Base-by-base conservation (phyloP, 2,888 invertebrate species). In the Aphidoletes aphidimyza region DNA sequence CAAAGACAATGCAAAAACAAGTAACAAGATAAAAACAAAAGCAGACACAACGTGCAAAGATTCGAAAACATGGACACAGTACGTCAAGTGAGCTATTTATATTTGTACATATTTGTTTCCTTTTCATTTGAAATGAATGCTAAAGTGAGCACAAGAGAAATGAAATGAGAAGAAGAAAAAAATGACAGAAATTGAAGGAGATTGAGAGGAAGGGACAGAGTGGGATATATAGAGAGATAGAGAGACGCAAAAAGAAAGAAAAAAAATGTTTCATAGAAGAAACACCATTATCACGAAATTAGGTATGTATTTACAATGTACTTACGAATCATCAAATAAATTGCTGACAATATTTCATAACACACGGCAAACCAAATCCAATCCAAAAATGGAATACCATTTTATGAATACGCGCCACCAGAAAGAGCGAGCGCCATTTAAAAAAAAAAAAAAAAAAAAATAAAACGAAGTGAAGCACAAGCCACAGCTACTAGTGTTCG, bases 271-370 rank as follows among this genome's bases (percentile, higher is more conserved):
- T 54, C 54, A 26, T 5, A 54, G 54, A 54, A 54, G 26, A 54
- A 54, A 19, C 22, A 11, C 54, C 54, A 54, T 54, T 54, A 54
- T 54, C 54, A 54, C 54, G 26, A 54, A 54, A 54, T 54, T 54
- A 54, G 54, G 54, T 54, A 54, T 54, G 54, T 78, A 78, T 78
- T 78, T 78, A 36, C 36, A 36, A 78, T 36, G 36, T 78, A 36
- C 78, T 78, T 36, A 78, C 78, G 36, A 78, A 78, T 78, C 78
- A 78, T 78, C 78, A 78, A 78, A 78, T 78, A 78, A 78, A 78
- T 78, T 78, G 78, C 78, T 78, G 1, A 36, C 36, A 17, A 78
- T 78, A 78, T 78, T 78, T 78, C 36, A 78, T 78, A 78, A 36
- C 59, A 17, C 69, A 69, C 49, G 2, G n/a, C 9, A 8, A 19